A percentile compares a stretch with the other conserved stretches of the same genome.
Conservation (phyloP, 2,113 vertebrate species). For the Anguilla japonica region DNA sequence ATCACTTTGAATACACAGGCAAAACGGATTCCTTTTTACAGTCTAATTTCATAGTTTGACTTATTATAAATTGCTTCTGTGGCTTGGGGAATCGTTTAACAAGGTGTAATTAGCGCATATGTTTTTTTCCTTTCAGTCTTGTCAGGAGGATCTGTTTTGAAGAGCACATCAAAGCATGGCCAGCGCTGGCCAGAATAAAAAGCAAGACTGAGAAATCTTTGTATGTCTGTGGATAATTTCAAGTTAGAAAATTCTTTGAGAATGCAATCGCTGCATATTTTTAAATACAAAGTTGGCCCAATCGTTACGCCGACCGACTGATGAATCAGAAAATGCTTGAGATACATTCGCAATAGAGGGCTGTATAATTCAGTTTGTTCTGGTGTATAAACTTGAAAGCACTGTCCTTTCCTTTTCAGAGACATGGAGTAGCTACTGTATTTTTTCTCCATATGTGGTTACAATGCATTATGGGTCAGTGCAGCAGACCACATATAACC, state of each 20-base stretch:
- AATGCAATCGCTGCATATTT: background rate
- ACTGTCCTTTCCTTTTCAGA: background rate
- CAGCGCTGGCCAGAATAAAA: conserved; percentile 50
- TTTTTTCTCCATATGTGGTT: background rate
- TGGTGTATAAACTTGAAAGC: background rate
- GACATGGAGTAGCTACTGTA: background rate
- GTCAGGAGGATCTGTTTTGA: conserved; percentile 52
- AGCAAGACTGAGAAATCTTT: conserved; percentile 21
- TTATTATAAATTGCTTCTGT: conserved; percentile 10
- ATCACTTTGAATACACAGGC: background rate
- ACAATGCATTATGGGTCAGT: conserved; percentile 13
- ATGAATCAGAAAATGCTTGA: background rate
- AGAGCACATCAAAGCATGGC: conserved; percentile 54
- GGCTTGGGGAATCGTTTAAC: conserved; percentile 1
- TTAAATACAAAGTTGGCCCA: background rate
- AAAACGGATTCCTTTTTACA: background rate
- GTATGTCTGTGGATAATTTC: background rate
- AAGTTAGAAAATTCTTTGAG: background rate
- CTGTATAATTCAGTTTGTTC: background rate
- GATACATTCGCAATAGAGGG: background rate
- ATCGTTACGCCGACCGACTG: background rate
- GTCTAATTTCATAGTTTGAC: conserved; percentile 12
- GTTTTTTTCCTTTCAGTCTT: conserved; percentile 41
- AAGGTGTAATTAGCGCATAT: background rate
- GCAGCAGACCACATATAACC: background rate